Percentiles rank a stretch among this genome's conserved stretches.
These are phyloP conservation scores for Prochilodus magdalenae DNA, from an alignment of 2,113 vertebrate species.

Conservation along the genomic window DNA sequence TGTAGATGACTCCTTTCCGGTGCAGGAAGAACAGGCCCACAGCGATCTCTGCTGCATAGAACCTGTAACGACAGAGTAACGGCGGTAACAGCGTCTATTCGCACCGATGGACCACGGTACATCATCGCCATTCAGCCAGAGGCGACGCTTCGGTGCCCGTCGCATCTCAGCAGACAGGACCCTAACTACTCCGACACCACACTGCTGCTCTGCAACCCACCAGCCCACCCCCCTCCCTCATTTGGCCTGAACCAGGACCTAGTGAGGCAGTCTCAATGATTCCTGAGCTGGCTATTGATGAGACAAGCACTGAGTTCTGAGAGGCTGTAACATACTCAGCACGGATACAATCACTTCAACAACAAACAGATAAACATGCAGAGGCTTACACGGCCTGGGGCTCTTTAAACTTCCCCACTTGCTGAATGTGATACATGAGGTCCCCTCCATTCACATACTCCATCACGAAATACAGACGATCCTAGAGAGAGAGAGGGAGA, in stretches of 20 bases:
- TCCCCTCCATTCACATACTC: slow-evolving; percentile 96
- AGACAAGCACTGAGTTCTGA: background rate
- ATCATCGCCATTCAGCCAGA: background rate
- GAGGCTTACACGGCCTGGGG: slow-evolving; percentile 94
- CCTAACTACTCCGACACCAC: too few relatives aligned
- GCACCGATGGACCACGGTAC: background rate
- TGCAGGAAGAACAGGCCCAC: slow-evolving; percentile 95
- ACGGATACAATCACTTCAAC: background rate
- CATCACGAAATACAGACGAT: slow-evolving; percentile 97
- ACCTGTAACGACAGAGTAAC: slow-evolving; percentile 77
- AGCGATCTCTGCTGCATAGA: slow-evolving; percentile 97
- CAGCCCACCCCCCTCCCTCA: too few relatives aligned
- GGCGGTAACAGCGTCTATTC: background rate
- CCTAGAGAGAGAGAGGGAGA: slow-evolving; percentile 71
- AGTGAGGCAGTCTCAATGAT: background rate
- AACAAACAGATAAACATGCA: background rate
- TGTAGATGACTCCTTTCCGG: slow-evolving; percentile 91
- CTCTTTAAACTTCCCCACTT: slow-evolving; percentile 96
- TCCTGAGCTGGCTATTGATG: background rate
- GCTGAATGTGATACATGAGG: slow-evolving; percentile 98
- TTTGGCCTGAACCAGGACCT: background rate
- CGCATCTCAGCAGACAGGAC: too few relatives aligned
- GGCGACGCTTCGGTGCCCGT: too few relatives aligned
- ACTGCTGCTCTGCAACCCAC: too few relatives aligned
- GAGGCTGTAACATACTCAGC: background rate